Evolutionary conservation across 2,888 invertebrate species (phyloP), one percentile per base, ranked within the genome.

Genomic region (Scaptomyza reducta): DNA sequence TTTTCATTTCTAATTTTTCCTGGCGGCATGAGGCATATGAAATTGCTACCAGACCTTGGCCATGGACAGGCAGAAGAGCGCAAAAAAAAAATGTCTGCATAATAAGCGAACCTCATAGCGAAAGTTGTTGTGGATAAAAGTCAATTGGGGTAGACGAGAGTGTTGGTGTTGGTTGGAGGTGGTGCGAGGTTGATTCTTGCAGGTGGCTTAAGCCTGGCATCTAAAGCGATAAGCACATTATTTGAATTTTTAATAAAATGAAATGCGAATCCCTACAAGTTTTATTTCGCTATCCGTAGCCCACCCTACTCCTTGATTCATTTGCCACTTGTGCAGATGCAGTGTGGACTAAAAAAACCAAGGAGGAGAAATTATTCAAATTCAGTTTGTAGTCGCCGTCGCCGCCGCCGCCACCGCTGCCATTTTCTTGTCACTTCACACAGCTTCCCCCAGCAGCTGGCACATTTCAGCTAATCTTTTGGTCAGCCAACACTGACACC

Each of bases 241-340:
- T 86, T 86, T 86, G 87, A 86, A 86, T 88, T 88, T 88, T 87
- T 88, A 86, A 86, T 86, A 84, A 87, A 87, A 86, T 77, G 80
- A 86, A 80, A 87, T 83, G 78, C 77, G 88, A 79, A 73, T 71
- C 73, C 72, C 77, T 63, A 65, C 61, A 73, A 67, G 64, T 66
- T 79, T 44, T 38, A 27, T 16, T 29, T 35, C 35, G 35, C 35
- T 35, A 35, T 35, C 11, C 35, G 10, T 31, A 6, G 6, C 14
- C 16, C 47, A 6, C 29, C 31, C 14, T 53, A 63, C 58, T 69
- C 65, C 42, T 66, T 74, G 71, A 76, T 81, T 70, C 77, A 77
- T 87, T 75, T 72, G 74, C 68, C 65, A 72, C 71, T 79, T 70
- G 59, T 55, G 63, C 65, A 73, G 68, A 69, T 47, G 56, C 57